Conservation (phyloP, 2,113 vertebrate genomes). For the Eolophus roseicapilla region DNA sequence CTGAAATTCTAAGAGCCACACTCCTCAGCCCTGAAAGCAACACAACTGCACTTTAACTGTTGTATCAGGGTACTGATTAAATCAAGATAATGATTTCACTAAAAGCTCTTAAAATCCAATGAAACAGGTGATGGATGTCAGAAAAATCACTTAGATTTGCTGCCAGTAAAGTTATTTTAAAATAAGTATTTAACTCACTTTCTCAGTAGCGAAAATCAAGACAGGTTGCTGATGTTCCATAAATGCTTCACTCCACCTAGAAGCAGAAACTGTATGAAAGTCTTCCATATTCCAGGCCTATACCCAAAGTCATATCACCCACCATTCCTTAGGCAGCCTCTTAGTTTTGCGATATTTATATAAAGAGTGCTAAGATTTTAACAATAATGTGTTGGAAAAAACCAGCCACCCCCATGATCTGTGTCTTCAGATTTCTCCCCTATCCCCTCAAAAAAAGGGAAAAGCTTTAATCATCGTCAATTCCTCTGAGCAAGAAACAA, state of each 20-base stretch:
- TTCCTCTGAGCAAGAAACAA: neutral
- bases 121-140: neutral
- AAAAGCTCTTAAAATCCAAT: neutral
- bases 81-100: neutral
- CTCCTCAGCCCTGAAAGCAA: neutral
- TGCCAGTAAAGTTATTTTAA: neutral
- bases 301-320: neutral
- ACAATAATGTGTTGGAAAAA: neutral
- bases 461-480: neutral
- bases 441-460: neutral
- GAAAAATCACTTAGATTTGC: neutral
- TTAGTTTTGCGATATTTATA: neutral
- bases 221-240: constrained; percentile 75
- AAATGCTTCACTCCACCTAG: constrained; percentile 86
- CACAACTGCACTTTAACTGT: neutral
- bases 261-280: constrained; percentile 30
- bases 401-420: neutral
- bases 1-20: neutral
- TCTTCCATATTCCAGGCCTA: neutral
- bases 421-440: neutral
- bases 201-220: constrained; percentile 85
- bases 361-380: neutral
- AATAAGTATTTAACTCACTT: constrained; percentile 74
- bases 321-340: neutral
- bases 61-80: neutral